These are phyloP conservation scores for Morpho helenor DNA, from an alignment of 2,888 invertebrate species.

Conservation along the genomic window DNA sequence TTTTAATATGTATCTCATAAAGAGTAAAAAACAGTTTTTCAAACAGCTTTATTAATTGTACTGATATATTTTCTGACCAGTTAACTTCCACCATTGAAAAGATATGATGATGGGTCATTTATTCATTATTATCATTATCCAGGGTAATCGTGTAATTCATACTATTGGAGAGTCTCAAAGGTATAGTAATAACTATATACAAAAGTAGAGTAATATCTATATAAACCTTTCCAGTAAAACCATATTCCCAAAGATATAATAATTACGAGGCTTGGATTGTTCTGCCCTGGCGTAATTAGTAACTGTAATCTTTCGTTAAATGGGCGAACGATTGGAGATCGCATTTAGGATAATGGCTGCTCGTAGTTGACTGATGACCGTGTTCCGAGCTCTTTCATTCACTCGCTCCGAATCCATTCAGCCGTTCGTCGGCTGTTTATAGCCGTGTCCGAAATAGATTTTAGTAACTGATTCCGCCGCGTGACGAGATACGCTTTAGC, in stretches of 20 bases:
- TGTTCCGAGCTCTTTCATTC: conserved; percentile 43
- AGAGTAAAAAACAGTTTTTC: no score
- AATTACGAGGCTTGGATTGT: conserved; percentile 19
- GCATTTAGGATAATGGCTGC: conserved; percentile 64
- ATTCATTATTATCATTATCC: no score
- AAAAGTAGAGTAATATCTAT: no score
- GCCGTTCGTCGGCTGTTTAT: conserved; percentile 39
- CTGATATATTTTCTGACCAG: no score
- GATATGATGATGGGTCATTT: no score
- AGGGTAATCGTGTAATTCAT: no score
- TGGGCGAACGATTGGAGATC: conserved; percentile 52
- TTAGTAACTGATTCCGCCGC: conserved; percentile 21
- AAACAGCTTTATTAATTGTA: no score
- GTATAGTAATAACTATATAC: no score
- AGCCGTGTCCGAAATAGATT: conserved; percentile 32
- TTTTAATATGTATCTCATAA: no score
- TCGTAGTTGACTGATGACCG: conserved; percentile 61
- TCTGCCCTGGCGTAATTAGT: conserved; percentile 30
- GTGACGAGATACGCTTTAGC: conserved; percentile 23
- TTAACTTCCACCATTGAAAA: no score
- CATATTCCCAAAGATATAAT: conserved; percentile 17
- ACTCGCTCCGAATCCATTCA: conserved; percentile 45
- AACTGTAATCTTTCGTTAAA: conserved; percentile 45
- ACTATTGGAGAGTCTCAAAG: no score
- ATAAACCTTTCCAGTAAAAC: no score